Base-by-base conservation (phyloP, 2,888 invertebrate species). In the Eretmocerus hayati region DNA sequence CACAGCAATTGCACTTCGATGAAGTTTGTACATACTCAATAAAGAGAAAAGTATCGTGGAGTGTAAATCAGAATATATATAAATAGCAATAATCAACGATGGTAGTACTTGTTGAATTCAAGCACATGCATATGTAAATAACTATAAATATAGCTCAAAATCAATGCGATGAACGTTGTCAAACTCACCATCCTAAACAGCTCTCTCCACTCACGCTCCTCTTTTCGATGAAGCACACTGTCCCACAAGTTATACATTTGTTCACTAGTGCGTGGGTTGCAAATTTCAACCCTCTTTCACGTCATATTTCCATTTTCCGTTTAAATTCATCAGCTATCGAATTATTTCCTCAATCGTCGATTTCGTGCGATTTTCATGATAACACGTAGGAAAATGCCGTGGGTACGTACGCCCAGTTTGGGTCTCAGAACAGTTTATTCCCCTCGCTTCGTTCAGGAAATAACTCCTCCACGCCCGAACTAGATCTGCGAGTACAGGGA, bases 321-420 rank as follows among this genome's bases (percentile, higher is more conserved):
- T n/a, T n/a, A n/a, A n/a, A n/a, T n/a, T n/a, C n/a, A n/a, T n/a
- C 62, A 89, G 90, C 69, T 94, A 91, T 95, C 95, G 96, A 71
- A 76, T 79, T 1, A 89, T 75, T 60, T 75, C 50, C 32, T 37
- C 42, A 46, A 49, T n/a, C n/a, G n/a, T n/a, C n/a, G n/a, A n/a
- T n/a, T n/a, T n/a, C n/a, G n/a, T n/a, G n/a, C n/a, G n/a, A n/a
- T n/a, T n/a, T n/a, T n/a, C n/a, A n/a, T n/a, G n/a, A n/a, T n/a
- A n/a, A n/a, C n/a, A n/a, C n/a, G n/a, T n/a, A n/a, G n/a, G n/a
- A n/a, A n/a, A n/a, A n/a, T n/a, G n/a, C n/a, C n/a, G n/a, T n/a
- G n/a, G n/a, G n/a, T n/a, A n/a, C n/a, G n/a, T n/a, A n/a, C n/a
- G n/a, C n/a, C n/a, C n/a, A n/a, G n/a, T n/a, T n/a, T n/a, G n/a